Evolutionary conservation across 2,888 invertebrate genomes (phyloP).

Genomic region (Hyppa rectilinea): DNA sequence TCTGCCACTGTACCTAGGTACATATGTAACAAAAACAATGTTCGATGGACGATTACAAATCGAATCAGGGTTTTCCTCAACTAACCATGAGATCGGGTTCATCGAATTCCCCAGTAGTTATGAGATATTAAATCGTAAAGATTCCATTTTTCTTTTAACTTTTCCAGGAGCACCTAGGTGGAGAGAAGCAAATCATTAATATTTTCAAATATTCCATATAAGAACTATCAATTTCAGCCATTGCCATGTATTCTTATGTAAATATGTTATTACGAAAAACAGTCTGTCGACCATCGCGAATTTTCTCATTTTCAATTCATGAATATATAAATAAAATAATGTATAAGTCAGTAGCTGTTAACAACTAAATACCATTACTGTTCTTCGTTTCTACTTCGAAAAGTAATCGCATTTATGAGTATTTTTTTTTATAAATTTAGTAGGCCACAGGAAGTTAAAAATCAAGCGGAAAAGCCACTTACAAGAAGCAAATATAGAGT

Average conservation of each 20-base stretch:
- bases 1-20: no score
- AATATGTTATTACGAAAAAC: background rate
- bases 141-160: background rate
- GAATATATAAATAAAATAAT: slow-evolving; percentile 9
- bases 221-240: slow-evolving; percentile 8
- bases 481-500: no score
- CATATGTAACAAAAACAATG: slow-evolving; percentile 1
- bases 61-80: background rate
- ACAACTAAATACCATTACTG: background rate
- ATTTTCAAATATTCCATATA: background rate
- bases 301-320: slow-evolving; percentile 13
- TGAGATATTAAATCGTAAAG: background rate
- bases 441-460: no score
- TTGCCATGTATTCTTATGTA: slow-evolving; percentile 2
- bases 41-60: slow-evolving; percentile 12
- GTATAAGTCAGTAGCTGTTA: background rate
- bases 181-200: background rate
- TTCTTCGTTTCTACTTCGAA: background rate
- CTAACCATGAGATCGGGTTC: background rate
- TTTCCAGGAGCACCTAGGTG: background rate
- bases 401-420: background rate
- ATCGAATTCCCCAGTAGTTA: background rate
- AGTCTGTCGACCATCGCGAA: background rate
- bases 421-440: no score
- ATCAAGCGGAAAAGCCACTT: no score